Conservation (phyloP, 2,888 invertebrate genomes). For the Brachynemurus nebulosus region DNA sequence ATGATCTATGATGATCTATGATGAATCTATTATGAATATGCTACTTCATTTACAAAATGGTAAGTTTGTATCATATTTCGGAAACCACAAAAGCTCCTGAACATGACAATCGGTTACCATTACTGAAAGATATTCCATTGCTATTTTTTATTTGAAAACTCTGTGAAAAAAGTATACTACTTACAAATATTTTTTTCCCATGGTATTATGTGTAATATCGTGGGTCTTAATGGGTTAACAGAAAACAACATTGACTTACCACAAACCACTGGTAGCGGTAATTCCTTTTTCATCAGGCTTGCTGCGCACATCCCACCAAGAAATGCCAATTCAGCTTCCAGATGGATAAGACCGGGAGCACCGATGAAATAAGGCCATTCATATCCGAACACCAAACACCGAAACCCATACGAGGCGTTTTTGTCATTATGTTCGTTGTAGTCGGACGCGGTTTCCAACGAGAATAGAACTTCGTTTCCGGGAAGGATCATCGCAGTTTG, state of each 20-base stretch:
- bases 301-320: constrained; percentile 86
- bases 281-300: constrained; percentile 72
- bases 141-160: too few relatives aligned
- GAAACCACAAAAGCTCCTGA: too few relatives aligned
- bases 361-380: constrained; percentile 48
- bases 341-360: constrained; percentile 45
- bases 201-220: too few relatives aligned
- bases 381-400: constrained; percentile 66
- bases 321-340: constrained; percentile 84
- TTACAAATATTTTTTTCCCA: too few relatives aligned
- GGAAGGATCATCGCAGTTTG: constrained; percentile 73
- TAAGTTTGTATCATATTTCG: too few relatives aligned
- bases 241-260: constrained; percentile 33
- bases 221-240: too few relatives aligned
- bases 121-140: too few relatives aligned
- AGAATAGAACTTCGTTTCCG: constrained; percentile 89
- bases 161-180: too few relatives aligned
- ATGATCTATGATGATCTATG: too few relatives aligned
- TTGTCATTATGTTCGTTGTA: constrained; percentile 77
- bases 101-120: too few relatives aligned
- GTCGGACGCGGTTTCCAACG: constrained; percentile 89
- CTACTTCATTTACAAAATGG: too few relatives aligned
- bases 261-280: constrained; percentile 47
- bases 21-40: too few relatives aligned
- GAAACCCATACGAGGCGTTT: constrained; percentile 65